Evolutionary conservation across 2,888 invertebrate species (phyloP).

Genomic region (Dolomedes plantarius): DNA sequence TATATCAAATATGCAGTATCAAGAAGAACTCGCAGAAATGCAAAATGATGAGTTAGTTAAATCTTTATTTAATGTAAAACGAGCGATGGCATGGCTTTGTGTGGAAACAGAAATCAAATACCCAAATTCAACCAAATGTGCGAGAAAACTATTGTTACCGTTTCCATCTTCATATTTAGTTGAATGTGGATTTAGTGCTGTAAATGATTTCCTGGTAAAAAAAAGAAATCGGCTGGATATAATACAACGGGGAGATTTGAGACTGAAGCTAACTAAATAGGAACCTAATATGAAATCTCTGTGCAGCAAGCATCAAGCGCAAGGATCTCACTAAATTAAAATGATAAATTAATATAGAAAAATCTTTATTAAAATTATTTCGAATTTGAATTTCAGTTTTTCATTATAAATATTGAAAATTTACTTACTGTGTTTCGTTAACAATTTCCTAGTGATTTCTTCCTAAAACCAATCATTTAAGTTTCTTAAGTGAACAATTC

Average conservation of each 20-base stretch:
- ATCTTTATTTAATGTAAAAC: constrained; percentile 15
- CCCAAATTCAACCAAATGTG: constrained; percentile 16
- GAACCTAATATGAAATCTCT: constrained; percentile 40
- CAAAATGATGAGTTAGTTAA: constrained; percentile 7
- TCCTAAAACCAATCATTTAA: no score
- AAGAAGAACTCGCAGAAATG: constrained; percentile 19
- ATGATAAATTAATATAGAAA: constrained; percentile 38
- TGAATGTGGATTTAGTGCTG: constrained; percentile 30
- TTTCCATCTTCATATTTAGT: constrained; percentile 37
- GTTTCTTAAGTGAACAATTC: no score
- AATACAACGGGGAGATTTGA: no score
- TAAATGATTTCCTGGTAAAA: constrained; percentile 35
- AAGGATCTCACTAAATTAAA: constrained; percentile 43
- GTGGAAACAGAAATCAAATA: constrained; percentile 22
- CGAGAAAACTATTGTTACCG: constrained; percentile 28
- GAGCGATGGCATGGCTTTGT: constrained; percentile 35
- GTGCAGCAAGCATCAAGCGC: constrained; percentile 43
- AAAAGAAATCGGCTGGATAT: no score
- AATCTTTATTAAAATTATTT: no score
- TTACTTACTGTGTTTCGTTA: no score
- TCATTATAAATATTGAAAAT: no score
- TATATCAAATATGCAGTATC: constrained; percentile 36
- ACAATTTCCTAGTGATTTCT: no score
- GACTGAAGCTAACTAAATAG: constrained; percentile 44
- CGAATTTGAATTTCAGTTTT: no score